phyloP scores from a whole-genome alignment of 1,140 invertebrate species.

The Aphelinus atriplicis region DNA sequence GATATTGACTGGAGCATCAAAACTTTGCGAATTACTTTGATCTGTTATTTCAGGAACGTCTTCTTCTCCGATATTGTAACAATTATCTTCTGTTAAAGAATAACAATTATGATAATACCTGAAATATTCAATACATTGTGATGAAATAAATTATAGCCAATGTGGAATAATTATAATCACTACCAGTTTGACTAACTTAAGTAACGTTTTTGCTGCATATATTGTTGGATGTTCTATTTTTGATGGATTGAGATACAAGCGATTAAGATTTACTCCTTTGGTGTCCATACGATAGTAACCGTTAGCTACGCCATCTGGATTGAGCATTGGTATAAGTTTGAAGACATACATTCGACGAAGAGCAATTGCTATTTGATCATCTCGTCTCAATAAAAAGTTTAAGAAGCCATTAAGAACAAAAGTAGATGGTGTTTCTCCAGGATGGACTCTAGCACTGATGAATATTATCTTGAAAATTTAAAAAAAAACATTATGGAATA shows the following conservation, averaged over 20 bases:
- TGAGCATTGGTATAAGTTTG: constrained; percentile 92
- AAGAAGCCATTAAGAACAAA: constrained; percentile 94
- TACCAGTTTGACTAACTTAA: constrained; percentile 68
- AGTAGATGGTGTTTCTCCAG: constrained; percentile 92
- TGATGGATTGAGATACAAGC: constrained; percentile 84
- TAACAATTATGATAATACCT: constrained; percentile 70
- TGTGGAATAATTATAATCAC: neutral
- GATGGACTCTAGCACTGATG: constrained; percentile 90
- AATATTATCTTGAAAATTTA: constrained; percentile 75
- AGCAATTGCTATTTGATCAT: constrained; percentile 77
- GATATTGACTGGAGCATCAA: constrained; percentile 37
- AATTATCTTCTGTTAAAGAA: constrained; percentile 64
- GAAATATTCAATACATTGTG: constrained; percentile 17
- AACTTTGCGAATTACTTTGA: constrained; percentile 43
- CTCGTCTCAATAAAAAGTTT: constrained; percentile 78
- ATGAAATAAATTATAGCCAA: too few species aligned
- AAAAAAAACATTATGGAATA: constrained; percentile 32
- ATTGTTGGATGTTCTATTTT: constrained; percentile 82
- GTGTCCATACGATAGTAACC: constrained; percentile 92
- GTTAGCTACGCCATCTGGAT: constrained; percentile 90
- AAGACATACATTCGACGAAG: constrained; percentile 86
- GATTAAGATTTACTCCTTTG: constrained; percentile 88
- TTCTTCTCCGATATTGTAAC: constrained; percentile 64
- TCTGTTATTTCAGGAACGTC: constrained; percentile 46
- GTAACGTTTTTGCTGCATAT: constrained; percentile 80